These are phyloP conservation scores for Hypomecis punctinalis DNA, from an alignment of 2,888 invertebrate species.

Conservation along the genomic window DNA sequence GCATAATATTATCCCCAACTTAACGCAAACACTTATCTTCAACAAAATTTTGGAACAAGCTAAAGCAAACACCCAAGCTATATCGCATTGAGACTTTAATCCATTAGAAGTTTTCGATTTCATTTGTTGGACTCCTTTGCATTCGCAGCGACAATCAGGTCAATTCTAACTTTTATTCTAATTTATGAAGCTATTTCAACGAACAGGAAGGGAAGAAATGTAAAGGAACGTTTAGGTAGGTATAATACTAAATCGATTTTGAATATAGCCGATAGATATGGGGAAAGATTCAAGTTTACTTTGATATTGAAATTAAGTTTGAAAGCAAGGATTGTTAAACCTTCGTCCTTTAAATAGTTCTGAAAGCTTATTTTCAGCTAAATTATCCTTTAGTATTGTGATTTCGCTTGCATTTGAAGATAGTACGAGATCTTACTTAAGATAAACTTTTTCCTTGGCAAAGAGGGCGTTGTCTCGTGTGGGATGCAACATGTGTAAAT, in stretches of 20 bases:
- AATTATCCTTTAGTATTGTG: background rate
- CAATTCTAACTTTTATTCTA: constrained; percentile 32
- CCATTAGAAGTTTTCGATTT: constrained; percentile 32
- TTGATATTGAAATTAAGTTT: background rate
- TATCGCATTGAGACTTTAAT: constrained; percentile 17
- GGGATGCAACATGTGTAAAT: too few species aligned
- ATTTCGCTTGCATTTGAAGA: background rate
- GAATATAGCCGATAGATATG: background rate
- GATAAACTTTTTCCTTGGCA: too few species aligned
- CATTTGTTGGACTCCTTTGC: constrained; percentile 25
- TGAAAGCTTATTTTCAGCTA: background rate
- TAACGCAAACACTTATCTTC: background rate
- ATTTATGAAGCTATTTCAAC: constrained; percentile 31
- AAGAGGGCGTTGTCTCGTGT: too few species aligned
- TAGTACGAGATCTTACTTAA: too few species aligned
- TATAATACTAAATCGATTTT: constrained; percentile 12
- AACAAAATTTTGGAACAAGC: constrained; percentile 1
- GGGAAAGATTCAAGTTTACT: background rate
- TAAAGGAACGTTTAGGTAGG: constrained; percentile 1
- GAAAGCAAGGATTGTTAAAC: background rate
- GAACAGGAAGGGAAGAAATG: constrained; percentile 11
- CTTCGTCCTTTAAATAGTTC: background rate
- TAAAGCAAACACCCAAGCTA: background rate
- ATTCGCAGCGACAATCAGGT: constrained; percentile 28
- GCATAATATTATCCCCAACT: background rate